Evolutionary conservation across 2,113 vertebrate species (phyloP), one percentile per base, ranked within the genome.

Genomic region (Peromyscus polionotus): DNA sequence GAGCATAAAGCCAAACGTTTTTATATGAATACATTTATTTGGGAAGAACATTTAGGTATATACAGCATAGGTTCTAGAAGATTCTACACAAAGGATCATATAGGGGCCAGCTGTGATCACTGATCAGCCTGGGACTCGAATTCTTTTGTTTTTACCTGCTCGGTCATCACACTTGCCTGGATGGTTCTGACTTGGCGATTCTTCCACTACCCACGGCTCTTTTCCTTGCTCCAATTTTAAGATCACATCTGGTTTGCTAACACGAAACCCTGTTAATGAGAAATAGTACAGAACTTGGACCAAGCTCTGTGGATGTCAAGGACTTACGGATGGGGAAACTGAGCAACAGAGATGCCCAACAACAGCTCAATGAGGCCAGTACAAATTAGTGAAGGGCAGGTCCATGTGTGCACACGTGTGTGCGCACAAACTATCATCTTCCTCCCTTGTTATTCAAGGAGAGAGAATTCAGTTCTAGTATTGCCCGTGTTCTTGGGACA

Each of bases 161-260:
- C n/a, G 13, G 31, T 90, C 86, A 63, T 77, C 77, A 77, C 57
- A 45, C 63, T 90, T 22, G 86, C 80, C 80, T 93, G 81, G 13
- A 42, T 28, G 57, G 65, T 17, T 80, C 65, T 42, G 57, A 59
- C 3, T 14, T 95, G 91, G 48, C 2, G 73, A 68, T 90, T 51
- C 57, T 11, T 76, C 81, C 48, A 51, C 59, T 31, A 31, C 61
- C 92, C 91, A 83, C 5, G 81, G 91, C 75, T 91, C 81, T 76
- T 93, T 39, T 80, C 88, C 88, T 76, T 70, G 73, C 39, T 95
- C 81, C 81, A 70, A 28, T 76, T 54, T 96, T 88, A 95, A 91
- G 81, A 83, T 88, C 91, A 95, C 87, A 76, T 76, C 87, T 54
- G 67, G 91, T 63, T 93, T 95, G 67, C 68, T 93, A 73, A 86